Evolutionary conservation across 2,113 vertebrate genomes (phyloP).

Genomic region (Pionites leucogaster): DNA sequence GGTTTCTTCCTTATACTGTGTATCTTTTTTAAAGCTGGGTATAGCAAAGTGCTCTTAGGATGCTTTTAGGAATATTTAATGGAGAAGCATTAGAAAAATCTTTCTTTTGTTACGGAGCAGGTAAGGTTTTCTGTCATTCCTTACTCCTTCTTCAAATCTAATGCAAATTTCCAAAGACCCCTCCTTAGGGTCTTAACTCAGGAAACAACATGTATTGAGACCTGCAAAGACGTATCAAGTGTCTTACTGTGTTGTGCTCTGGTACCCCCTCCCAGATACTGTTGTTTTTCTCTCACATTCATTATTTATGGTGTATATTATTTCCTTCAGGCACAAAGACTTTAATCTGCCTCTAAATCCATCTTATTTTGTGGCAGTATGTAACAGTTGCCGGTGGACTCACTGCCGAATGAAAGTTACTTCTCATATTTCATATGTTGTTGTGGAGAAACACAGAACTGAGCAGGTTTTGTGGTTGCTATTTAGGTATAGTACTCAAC

Average conservation of each 20-base stretch:
- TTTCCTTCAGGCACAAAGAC: background rate
- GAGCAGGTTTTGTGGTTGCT: background rate
- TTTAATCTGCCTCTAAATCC: background rate
- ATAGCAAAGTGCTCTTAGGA: background rate
- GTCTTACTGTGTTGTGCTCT: background rate
- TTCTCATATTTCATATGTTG: background rate
- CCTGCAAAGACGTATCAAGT: background rate
- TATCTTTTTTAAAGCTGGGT: background rate
- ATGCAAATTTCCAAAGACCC: background rate
- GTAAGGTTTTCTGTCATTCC: background rate
- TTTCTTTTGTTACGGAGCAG: background rate
- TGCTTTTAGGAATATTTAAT: background rate
- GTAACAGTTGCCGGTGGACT: background rate
- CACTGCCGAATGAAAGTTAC: background rate
- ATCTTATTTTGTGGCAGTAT: background rate
- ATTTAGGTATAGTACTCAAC: background rate
- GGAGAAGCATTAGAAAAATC: background rate
- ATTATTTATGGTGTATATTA: background rate
- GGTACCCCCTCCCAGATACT: background rate
- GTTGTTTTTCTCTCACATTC: background rate
- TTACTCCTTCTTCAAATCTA: background rate
- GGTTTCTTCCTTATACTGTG: background rate
- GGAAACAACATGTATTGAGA: background rate
- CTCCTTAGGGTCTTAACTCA: background rate
- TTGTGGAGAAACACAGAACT: background rate